Conservation (phyloP, 2,797 vertebrate species). For the Manis crassicaudata region DNA sequence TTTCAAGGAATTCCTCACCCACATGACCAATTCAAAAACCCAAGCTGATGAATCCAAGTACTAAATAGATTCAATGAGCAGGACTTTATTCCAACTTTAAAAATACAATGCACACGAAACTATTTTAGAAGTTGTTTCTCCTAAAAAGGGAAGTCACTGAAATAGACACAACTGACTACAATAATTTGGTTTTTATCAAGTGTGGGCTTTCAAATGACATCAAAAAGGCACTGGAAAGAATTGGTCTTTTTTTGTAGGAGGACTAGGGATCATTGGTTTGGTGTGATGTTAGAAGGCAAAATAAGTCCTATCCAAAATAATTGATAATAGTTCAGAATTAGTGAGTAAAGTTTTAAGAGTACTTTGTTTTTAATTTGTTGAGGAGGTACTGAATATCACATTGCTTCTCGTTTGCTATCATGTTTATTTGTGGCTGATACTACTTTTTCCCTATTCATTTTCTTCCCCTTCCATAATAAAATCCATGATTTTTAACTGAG, state of each 20-base stretch:
- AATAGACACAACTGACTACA: slow-evolving; percentile 62
- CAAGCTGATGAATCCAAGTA: slow-evolving; percentile 42
- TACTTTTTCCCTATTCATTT: background rate
- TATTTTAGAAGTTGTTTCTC: slow-evolving; percentile 40
- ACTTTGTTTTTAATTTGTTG: background rate
- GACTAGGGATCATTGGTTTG: background rate
- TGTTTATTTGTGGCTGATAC: background rate
- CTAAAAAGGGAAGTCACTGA: slow-evolving; percentile 60
- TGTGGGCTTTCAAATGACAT: slow-evolving; percentile 45
- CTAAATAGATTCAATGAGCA: slow-evolving; percentile 68
- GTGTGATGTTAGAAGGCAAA: background rate
- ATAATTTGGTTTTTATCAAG: slow-evolving; percentile 53
- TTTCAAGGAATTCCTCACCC: slow-evolving; percentile 76
- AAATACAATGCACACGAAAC: slow-evolving; percentile 60
- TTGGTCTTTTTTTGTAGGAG: background rate
- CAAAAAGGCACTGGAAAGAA: slow-evolving; percentile 2
- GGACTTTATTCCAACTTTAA: slow-evolving; percentile 51
- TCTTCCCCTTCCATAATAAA: slow-evolving; percentile 30
- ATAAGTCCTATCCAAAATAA: background rate
- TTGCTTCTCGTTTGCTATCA: background rate
- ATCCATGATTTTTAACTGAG: background rate
- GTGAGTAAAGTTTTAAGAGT: background rate
- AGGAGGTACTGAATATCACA: background rate
- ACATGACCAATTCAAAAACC: slow-evolving; percentile 67
- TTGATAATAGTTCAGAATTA: background rate